Evolutionary conservation across 1,140 invertebrate genomes (phyloP), one percentile per base, ranked within the genome.

Genomic region (Acyrthosiphon pisum): DNA sequence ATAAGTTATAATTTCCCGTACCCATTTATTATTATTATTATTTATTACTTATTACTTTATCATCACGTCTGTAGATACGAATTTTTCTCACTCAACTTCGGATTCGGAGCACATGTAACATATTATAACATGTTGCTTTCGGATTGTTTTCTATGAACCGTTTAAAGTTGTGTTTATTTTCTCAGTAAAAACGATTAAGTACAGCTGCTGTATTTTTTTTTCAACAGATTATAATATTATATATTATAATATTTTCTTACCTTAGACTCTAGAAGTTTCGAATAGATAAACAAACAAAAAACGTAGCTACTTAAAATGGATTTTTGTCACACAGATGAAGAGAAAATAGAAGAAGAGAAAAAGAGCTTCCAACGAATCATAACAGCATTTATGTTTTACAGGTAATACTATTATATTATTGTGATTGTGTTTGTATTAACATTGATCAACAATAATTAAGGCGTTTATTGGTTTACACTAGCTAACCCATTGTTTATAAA

Each of bases 331-430:
- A 44, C 35, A 26, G 89, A 90, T 41, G 89, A 90, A 90, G 89
- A 84, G 23, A 93, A 94, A 87, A 88, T 94, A n/a, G 94, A 94
- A 91, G 93, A 93, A 83, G 94, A 94, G n/a, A 94, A 93, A 76
- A 87, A 93, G n/a, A 93, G 92, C 41, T 94, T 94, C 46, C 87
- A 93, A 48, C 26, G 92, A 87, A 94, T 94, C 11, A 83, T 94
- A 30, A 91, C 91, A 41, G 93, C 94, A 9, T 94, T 93, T 22
- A 94, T 93, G 87, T 93, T 81, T 87, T 94, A 94, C 92, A 93
- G 88, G 94, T 94, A 93, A 94, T 35, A 44, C 0, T 6, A 22
- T 53, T 23, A 76, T 76, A 18, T 30, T 26, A 30, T 68, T 76
- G 20, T 76, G 1, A 76, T 76, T 76, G 14, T 76, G 4, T n/a